These are phyloP conservation scores for Cephus runcator DNA, from an alignment of 2,888 invertebrate species.

Conservation along the genomic window DNA sequence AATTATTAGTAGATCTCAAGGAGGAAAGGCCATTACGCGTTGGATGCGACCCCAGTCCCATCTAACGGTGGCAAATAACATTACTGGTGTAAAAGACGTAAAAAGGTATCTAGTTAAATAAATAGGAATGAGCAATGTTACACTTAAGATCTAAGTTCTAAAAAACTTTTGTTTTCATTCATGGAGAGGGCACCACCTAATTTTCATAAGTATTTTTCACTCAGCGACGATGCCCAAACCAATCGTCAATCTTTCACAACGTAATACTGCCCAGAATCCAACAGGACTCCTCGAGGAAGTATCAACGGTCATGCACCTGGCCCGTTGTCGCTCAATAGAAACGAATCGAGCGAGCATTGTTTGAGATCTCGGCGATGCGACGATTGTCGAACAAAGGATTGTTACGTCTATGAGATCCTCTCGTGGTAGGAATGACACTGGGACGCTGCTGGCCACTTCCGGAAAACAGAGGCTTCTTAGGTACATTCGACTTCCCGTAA, in stretches of 20 bases:
- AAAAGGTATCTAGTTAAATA: constrained; percentile 13
- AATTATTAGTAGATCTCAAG: neutral
- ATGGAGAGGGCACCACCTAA: neutral
- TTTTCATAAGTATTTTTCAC: neutral
- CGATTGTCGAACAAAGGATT: constrained; percentile 18
- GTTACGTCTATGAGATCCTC: constrained; percentile 3
- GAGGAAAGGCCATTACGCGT: neutral
- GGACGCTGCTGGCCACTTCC: constrained; percentile 7
- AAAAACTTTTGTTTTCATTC: neutral
- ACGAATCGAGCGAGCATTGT: neutral
- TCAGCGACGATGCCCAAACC: neutral
- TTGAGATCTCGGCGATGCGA: neutral
- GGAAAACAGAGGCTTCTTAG: constrained; percentile 6
- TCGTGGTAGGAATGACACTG: constrained; percentile 15
- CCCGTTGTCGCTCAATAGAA: neutral
- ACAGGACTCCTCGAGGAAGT: neutral
- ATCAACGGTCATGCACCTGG: neutral
- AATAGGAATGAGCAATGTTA: constrained; percentile 21
- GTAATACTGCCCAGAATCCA: neutral
- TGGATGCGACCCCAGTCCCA: neutral
- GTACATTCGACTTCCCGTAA: constrained; percentile 15
- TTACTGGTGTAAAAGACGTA: neutral
- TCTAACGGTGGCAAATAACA: neutral
- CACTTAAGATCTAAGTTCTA: neutral
- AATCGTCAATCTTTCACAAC: neutral